Evolutionary conservation across 2,797 vertebrate genomes (phyloP).

Genomic region (Lacerta bilineata): DNA sequence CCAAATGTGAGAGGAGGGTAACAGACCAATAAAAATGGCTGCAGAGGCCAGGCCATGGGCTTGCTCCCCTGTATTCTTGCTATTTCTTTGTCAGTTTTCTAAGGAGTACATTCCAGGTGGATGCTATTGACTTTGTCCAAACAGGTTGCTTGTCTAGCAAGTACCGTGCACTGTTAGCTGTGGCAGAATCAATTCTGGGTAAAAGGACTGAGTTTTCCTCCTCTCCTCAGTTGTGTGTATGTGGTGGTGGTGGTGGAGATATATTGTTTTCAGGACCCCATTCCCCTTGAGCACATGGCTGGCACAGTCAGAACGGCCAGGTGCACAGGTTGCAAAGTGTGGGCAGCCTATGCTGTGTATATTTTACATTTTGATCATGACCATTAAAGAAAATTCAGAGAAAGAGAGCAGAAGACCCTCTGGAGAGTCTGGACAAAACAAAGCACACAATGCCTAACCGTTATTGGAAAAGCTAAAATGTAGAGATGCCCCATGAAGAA

Average conservation of each 20-base stretch:
- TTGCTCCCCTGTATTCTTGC: neutral
- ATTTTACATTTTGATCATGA: neutral
- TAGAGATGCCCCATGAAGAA: conserved; percentile 10
- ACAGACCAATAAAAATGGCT: too few species aligned
- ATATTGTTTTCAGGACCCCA: neutral
- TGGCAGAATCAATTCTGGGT: neutral
- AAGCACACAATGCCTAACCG: neutral
- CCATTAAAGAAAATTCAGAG: neutral
- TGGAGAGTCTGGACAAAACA: neutral
- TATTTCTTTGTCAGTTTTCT: neutral
- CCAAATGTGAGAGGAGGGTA: too few species aligned
- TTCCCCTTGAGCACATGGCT: neutral
- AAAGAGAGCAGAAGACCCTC: neutral
- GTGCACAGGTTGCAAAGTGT: neutral
- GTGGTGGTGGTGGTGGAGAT: too few species aligned
- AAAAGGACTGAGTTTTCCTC: neutral
- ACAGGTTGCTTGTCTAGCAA: neutral
- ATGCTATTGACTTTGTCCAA: neutral
- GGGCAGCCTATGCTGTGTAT: neutral
- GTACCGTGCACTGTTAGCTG: too few species aligned
- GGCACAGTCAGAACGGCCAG: neutral
- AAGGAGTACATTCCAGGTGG: neutral
- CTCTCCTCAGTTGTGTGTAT: too few species aligned
- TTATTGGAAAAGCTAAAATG: conserved; percentile 42
- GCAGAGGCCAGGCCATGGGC: too few species aligned